Percentiles rank a stretch among this genome's conserved stretches.
Conservation (phyloP, 2,797 vertebrate species). For the Manis pentadactyla region DNA sequence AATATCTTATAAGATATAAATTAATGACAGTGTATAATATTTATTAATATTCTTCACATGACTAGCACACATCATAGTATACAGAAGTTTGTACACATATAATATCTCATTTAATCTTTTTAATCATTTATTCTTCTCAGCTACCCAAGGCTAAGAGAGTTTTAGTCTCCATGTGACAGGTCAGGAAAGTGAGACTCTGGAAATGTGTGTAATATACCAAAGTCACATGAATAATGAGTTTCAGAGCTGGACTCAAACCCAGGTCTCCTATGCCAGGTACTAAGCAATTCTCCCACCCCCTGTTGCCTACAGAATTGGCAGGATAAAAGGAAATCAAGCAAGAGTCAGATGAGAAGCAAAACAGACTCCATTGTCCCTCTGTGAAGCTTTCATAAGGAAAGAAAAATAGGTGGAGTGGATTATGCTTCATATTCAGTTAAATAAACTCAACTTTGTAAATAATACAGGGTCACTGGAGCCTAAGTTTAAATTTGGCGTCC, state of each 20-base stretch:
- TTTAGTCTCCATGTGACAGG: neutral
- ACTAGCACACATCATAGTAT: constrained; percentile 39
- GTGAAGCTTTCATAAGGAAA: neutral
- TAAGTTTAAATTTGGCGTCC: neutral
- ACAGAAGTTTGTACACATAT: constrained; percentile 36
- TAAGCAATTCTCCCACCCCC: neutral
- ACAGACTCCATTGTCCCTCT: neutral
- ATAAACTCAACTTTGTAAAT: constrained; percentile 22
- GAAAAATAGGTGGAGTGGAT: neutral
- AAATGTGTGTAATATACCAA: neutral
- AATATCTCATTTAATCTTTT: constrained; percentile 19
- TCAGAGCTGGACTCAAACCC: neutral
- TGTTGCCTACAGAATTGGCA: neutral
- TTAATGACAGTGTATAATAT: constrained; percentile 66
- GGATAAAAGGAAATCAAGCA: neutral
- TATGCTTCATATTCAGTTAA: neutral
- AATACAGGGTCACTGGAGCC: neutral
- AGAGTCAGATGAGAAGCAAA: neutral
- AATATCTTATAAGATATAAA: constrained; percentile 69
- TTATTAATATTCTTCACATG: constrained; percentile 64
- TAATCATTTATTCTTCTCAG: neutral
- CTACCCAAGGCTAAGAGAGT: neutral
- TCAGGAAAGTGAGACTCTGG: neutral
- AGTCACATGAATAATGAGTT: neutral
- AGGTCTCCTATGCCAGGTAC: neutral